Percentiles rank a stretch among this genome's conserved stretches.
Evolutionary conservation across 2,113 vertebrate genomes (phyloP).

Genomic region (Eclectus roratus): DNA sequence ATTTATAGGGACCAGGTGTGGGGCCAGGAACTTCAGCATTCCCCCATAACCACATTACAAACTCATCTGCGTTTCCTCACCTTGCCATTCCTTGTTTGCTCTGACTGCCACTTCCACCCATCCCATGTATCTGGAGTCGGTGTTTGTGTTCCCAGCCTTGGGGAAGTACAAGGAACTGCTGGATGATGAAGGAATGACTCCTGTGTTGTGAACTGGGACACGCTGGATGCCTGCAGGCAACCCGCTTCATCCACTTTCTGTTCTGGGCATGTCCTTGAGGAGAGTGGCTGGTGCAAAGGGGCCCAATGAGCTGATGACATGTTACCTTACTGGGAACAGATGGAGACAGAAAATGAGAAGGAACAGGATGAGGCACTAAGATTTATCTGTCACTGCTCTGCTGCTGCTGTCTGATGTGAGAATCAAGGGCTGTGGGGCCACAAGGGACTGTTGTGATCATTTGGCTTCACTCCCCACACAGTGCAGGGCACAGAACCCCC

Average conservation of each 20-base stretch:
- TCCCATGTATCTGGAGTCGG: background rate
- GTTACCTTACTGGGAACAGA: background rate
- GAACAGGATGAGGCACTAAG: background rate
- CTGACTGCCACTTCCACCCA: background rate
- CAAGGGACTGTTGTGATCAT: background rate
- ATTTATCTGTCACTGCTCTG: background rate
- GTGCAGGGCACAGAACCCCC: background rate
- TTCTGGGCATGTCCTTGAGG: background rate
- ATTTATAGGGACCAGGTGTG: accelerated
- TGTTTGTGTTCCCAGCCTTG: background rate
- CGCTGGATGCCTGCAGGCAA: background rate
- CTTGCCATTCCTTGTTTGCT: background rate
- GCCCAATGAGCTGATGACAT: background rate
- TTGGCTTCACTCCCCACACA: background rate
- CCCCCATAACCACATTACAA: background rate
- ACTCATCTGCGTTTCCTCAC: background rate
- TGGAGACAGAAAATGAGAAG: background rate
- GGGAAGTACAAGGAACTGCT: background rate
- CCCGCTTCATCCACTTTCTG: background rate
- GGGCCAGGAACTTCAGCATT: accelerated
- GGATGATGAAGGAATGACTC: background rate
- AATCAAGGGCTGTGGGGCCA: background rate
- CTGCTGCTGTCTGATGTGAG: background rate
- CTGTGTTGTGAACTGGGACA: background rate
- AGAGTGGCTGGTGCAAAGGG: background rate